Conservation (phyloP, 2,797 vertebrate species). For the Gambelia wislizenii region DNA sequence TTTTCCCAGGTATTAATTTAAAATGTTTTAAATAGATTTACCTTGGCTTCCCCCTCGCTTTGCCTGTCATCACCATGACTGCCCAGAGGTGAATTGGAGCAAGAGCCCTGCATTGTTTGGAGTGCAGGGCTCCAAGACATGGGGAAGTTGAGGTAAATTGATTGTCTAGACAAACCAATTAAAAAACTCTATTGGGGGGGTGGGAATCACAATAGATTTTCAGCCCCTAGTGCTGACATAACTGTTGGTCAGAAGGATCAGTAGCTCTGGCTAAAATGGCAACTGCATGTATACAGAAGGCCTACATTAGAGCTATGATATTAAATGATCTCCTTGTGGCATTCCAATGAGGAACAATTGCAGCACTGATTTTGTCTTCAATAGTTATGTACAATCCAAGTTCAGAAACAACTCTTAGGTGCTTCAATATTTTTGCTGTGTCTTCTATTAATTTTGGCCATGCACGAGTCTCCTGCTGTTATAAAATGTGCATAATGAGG, state of each 20-base stretch:
- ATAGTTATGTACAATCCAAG: not conserved
- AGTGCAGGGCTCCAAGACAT: no score
- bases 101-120: no score
- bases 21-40: no score
- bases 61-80: no score
- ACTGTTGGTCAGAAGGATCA: not conserved
- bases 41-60: no score
- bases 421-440: not conserved
- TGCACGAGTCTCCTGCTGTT: not conserved
- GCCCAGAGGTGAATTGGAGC: no score
- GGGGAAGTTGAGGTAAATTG: no score
- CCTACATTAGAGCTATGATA: not conserved
- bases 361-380: not conserved
- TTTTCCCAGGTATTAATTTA: no score
- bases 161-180: no score
- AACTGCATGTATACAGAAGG: not conserved
- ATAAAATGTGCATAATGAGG: not conserved
- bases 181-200: no score
- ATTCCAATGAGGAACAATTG: not conserved
- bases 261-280: not conserved
- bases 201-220: not conserved
- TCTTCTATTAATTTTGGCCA: not conserved
- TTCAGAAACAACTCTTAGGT: not conserved
- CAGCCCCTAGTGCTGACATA: not conserved
- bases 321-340: not conserved